These are phyloP conservation scores for Perognathus longimembris DNA, from an alignment of 2,113 vertebrate species.

Conservation along the genomic window DNA sequence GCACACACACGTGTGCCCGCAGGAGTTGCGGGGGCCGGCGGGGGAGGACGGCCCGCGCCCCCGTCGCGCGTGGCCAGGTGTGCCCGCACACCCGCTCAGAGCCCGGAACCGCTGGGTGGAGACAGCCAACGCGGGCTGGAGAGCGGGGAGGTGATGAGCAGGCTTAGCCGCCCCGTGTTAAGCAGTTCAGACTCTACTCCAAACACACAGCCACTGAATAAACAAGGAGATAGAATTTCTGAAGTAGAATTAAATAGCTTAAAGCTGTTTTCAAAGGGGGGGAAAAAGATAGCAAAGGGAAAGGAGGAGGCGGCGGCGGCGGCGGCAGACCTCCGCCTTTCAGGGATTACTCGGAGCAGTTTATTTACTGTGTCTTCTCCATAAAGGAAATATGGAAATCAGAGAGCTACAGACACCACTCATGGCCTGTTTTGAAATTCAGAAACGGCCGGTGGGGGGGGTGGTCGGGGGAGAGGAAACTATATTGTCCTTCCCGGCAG, in stretches of 20 bases:
- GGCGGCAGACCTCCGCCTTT: conserved; percentile 92
- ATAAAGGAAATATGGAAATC: conserved; percentile 99
- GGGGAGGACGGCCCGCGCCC: background rate
- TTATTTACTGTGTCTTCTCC: conserved; percentile 97
- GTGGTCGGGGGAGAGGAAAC: conserved; percentile 82
- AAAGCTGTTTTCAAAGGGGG: conserved; percentile 93
- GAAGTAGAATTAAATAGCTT: conserved; percentile 98
- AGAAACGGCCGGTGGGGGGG: conserved; percentile 89
- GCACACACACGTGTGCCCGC: too few relatives aligned
- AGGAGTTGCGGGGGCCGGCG: background rate
- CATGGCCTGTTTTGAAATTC: conserved; percentile 98
- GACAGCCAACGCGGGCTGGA: conserved; percentile 79
- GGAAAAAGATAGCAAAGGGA: conserved; percentile 73
- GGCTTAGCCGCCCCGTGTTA: conserved; percentile 87
- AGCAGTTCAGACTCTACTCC: conserved; percentile 88
- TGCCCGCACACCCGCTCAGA: conserved; percentile 73
- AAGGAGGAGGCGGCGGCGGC: background rate
- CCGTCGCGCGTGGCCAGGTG: conserved; percentile 55
- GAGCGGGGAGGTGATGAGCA: conserved; percentile 82
- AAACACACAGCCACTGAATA: conserved; percentile 91
- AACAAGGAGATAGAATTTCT: conserved; percentile 94
- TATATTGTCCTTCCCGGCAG: conserved; percentile 97
- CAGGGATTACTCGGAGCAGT: conserved; percentile 97
- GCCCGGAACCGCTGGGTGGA: conserved; percentile 74
- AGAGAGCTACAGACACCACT: conserved; percentile 96